These are phyloP conservation scores for Lacerta viridis DNA, from an alignment of 2,797 vertebrate genomes.

Conservation along the genomic window DNA sequence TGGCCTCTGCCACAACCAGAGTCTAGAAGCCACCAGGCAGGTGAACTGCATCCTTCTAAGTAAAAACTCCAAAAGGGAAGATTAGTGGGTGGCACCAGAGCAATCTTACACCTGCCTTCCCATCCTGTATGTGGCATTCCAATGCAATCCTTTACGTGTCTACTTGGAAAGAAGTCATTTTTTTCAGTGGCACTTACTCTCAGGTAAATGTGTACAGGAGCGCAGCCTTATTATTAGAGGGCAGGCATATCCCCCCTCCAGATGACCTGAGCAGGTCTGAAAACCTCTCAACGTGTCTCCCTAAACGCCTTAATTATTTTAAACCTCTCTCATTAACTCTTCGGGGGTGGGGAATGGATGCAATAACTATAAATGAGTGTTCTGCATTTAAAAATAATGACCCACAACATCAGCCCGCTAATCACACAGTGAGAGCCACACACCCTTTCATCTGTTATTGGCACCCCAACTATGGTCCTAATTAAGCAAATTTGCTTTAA, in stretches of 20 bases:
- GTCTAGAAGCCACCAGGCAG: no score
- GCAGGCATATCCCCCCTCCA: not conserved
- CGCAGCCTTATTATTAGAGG: not conserved
- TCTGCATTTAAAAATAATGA: conserved; percentile 25
- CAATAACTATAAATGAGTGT: conserved; percentile 25
- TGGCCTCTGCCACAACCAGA: no score
- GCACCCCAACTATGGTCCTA: not conserved
- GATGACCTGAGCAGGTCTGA: not conserved
- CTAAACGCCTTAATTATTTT: not conserved
- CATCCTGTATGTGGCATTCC: no score
- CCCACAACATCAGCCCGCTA: conserved; percentile 11
- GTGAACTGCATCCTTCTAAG: no score
- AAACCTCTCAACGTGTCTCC: conserved; percentile 2
- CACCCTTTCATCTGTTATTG: not conserved
- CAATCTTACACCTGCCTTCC: no score
- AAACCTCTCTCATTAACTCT: not conserved
- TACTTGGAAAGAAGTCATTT: no score
- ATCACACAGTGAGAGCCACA: conserved; percentile 8
- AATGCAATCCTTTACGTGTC: no score
- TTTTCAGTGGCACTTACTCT: not conserved
- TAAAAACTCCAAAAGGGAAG: no score
- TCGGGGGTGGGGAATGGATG: not conserved
- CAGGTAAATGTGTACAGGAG: not conserved
- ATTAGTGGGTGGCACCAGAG: no score
- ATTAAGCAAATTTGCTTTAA: conserved; percentile 33